These are phyloP conservation scores for Meloidogyne floridensis DNA, from an alignment of 1,140 invertebrate species.

Conservation along the genomic window DNA sequence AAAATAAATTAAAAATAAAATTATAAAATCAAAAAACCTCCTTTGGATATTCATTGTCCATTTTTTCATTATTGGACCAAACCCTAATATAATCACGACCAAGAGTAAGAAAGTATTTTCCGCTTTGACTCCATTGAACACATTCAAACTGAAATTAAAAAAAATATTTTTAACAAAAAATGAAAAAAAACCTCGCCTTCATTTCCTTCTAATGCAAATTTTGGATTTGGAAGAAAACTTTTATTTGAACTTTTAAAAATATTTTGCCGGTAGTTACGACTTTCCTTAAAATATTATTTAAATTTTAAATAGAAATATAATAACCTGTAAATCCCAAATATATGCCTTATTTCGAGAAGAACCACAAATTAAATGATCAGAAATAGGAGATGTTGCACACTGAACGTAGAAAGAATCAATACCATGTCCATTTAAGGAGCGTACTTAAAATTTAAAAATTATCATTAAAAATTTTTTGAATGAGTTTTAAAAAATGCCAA, in stretches of 20 bases:
- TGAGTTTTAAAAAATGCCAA: background rate
- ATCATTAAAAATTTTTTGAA: slow-evolving; percentile 10
- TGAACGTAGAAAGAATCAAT: slow-evolving; percentile 38
- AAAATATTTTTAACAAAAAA: background rate
- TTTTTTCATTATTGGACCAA: background rate
- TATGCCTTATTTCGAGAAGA: slow-evolving; percentile 13
- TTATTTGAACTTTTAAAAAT: background rate
- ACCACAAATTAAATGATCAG: slow-evolving; percentile 39
- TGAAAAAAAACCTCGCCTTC: slow-evolving; percentile 27
- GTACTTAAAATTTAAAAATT: slow-evolving; percentile 28
- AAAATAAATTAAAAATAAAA: background rate
- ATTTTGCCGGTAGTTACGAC: slow-evolving; percentile 30
- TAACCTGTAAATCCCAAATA: slow-evolving; percentile 42
- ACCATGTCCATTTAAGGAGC: background rate
- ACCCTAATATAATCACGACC: slow-evolving; percentile 17
- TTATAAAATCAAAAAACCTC: background rate
- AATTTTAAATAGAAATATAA: background rate
- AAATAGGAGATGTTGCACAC: slow-evolving; percentile 35
- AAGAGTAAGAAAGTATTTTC: slow-evolving; percentile 19
- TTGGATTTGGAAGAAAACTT: slow-evolving; percentile 34
- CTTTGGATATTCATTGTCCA: background rate
- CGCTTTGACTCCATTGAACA: slow-evolving; percentile 22
- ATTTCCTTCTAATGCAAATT: slow-evolving; percentile 36
- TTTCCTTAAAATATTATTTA: slow-evolving; percentile 35
- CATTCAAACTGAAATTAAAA: slow-evolving; percentile 20